Percentiles rank a stretch among this genome's conserved stretches.
Evolutionary conservation across 2,888 invertebrate genomes (phyloP).

Genomic region (Spatulosminthurus flaviceps): DNA sequence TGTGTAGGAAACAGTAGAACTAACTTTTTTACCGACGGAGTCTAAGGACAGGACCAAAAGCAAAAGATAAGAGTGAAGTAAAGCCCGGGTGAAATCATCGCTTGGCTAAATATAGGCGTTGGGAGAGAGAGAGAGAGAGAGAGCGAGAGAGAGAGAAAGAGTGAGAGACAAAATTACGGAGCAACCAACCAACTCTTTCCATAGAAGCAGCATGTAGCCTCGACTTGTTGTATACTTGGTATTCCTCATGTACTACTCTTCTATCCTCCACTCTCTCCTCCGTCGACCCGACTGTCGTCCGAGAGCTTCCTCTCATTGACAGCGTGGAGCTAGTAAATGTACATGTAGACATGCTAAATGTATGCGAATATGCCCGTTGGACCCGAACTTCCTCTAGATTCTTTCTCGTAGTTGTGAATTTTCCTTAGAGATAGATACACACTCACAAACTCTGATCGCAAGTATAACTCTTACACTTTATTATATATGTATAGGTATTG

Average conservation of each 20-base stretch:
- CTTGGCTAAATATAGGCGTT: constrained; percentile 48
- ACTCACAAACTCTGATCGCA: not conserved
- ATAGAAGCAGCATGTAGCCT: constrained; percentile 12
- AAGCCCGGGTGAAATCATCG: constrained; percentile 48
- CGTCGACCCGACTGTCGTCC: constrained; percentile 13
- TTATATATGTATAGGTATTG: not conserved
- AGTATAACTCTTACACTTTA: constrained; percentile 14
- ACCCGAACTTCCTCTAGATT: constrained; percentile 18
- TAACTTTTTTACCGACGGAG: not conserved
- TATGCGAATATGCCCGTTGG: constrained; percentile 18
- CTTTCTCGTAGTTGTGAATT: constrained; percentile 14
- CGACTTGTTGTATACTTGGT: constrained; percentile 20
- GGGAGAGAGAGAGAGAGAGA: constrained; percentile 25
- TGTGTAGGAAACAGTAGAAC: not conserved
- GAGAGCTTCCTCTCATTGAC: constrained; percentile 18
- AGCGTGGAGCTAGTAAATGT: not conserved
- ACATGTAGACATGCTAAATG: constrained; percentile 2
- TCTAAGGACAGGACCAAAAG: constrained; percentile 11
- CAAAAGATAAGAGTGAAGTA: constrained; percentile 23
- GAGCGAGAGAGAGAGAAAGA: constrained; percentile 13
- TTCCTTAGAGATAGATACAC: constrained; percentile 7
- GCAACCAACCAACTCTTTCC: constrained; percentile 36
- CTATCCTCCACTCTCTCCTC: not conserved
- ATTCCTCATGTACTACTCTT: not conserved
- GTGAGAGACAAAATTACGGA: constrained; percentile 38